A percentile compares a stretch with the other conserved stretches of the same genome.
phyloP scores from a whole-genome alignment of 2,888 invertebrate genomes.

The Flexamia atlantica region DNA sequence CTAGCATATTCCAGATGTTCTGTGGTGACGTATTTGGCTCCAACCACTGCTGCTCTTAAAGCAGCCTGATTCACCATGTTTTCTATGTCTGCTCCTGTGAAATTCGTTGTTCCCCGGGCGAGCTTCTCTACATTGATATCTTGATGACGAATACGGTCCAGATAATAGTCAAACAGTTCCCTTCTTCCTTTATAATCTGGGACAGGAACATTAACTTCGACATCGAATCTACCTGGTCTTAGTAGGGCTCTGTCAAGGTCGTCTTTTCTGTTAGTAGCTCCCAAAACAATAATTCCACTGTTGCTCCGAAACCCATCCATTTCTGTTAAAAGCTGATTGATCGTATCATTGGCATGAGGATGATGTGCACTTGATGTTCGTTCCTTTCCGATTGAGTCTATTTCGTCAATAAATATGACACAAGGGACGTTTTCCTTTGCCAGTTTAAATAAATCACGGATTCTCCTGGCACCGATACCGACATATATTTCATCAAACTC shows the following conservation, averaged over 20 bases:
- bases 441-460: constrained; percentile 74
- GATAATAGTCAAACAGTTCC: constrained; percentile 65
- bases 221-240: constrained; percentile 69
- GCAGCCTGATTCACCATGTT: constrained; percentile 65
- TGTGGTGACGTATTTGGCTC: constrained; percentile 34
- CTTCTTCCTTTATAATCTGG: constrained; percentile 68
- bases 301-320: constrained; percentile 69
- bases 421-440: constrained; percentile 68
- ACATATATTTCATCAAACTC: constrained; percentile 71
- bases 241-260: constrained; percentile 69
- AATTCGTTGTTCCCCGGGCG: constrained; percentile 62
- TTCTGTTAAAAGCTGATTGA: constrained; percentile 69
- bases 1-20: constrained; percentile 61
- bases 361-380: constrained; percentile 66
- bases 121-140: constrained; percentile 47
- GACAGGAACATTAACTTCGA: constrained; percentile 65
- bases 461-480: constrained; percentile 69
- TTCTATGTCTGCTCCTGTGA: constrained; percentile 62
- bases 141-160: constrained; percentile 16
- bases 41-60: constrained; percentile 58
- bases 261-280: constrained; percentile 69
- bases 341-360: constrained; percentile 69
- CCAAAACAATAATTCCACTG: constrained; percentile 67
- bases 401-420: constrained; percentile 69
- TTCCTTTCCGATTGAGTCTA: constrained; percentile 68